phyloP scores from a whole-genome alignment of 1,140 invertebrate genomes.

The Halictus rubicundus region DNA sequence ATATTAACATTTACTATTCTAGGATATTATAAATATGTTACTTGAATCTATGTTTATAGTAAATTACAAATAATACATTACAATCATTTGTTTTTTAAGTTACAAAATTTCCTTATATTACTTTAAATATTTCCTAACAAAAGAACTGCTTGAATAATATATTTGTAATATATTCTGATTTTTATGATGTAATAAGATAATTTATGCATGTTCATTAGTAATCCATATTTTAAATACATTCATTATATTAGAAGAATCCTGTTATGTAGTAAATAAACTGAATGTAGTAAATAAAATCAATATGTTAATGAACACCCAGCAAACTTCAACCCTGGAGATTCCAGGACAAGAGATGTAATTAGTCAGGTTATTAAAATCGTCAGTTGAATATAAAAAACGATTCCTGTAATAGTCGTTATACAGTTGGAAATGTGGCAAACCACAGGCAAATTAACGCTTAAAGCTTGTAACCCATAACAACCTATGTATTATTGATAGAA shows the following conservation, averaged over 20 bases:
- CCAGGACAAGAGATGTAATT: too few relatives aligned
- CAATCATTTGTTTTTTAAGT: neutral
- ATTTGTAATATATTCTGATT: slow-evolving; percentile 6
- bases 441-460: neutral
- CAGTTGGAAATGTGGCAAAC: neutral
- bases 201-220: neutral
- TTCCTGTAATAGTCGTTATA: neutral
- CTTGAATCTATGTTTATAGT: slow-evolving; percentile 24
- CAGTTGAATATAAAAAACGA: neutral
- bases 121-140: neutral
- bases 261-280: too few relatives aligned
- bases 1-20: slow-evolving; percentile 27
- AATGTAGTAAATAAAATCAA: too few relatives aligned
- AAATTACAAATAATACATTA: slow-evolving; percentile 9
- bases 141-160: neutral
- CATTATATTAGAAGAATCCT: too few relatives aligned
- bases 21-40: slow-evolving; percentile 31
- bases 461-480: neutral
- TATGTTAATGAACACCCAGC: too few relatives aligned
- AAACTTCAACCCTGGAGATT: too few relatives aligned
- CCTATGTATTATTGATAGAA: too few relatives aligned
- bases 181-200: neutral
- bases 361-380: too few relatives aligned
- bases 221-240: neutral
- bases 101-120: slow-evolving; percentile 5